Percentiles rank a stretch among this genome's conserved stretches.
phyloP scores from a whole-genome alignment of 30 jellyfish, hydroid and myxozoan species.

The Nemopilema nomurai region DNA sequence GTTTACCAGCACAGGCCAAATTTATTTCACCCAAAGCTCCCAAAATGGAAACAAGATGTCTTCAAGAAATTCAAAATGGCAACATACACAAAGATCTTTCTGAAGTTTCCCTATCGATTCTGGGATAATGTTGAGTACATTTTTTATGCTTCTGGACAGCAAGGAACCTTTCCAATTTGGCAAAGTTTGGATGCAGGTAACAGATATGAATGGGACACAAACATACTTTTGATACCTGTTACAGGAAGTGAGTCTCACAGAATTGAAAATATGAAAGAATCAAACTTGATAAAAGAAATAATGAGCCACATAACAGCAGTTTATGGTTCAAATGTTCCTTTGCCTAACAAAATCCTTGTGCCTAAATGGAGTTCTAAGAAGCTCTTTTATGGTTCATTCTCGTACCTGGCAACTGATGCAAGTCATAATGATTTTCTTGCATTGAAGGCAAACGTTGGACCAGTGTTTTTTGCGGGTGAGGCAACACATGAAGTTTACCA shows the following conservation, averaged over 20 bases:
- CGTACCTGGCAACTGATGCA: constrained; percentile 16
- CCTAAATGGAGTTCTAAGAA: constrained; percentile 53
- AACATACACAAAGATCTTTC: constrained; percentile 63
- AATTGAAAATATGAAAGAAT: constrained; percentile 29
- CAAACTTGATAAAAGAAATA: constrained; percentile 25
- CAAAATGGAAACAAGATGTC: constrained; percentile 69
- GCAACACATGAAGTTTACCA: constrained; percentile 66
- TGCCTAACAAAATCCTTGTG: constrained; percentile 23
- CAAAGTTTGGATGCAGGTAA: constrained; percentile 73
- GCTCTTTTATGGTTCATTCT: constrained; percentile 62
- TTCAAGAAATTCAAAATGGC: constrained; percentile 47
- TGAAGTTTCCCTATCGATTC: constrained; percentile 54
- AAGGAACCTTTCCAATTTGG: constrained; percentile 72
- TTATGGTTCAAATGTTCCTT: constrained; percentile 51
- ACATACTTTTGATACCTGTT: constrained; percentile 45
- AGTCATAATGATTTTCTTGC: constrained; percentile 39
- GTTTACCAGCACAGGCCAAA: constrained; percentile 38
- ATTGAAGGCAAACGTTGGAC: constrained; percentile 57
- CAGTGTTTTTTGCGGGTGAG: constrained; percentile 69
- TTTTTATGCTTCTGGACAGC: constrained; percentile 29
- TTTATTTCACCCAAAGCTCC: constrained; percentile 60
- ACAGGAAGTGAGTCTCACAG: constrained; percentile 47
- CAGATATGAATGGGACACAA: constrained; percentile 27
- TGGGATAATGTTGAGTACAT: constrained; percentile 79
- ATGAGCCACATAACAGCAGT: constrained; percentile 15